These are phyloP conservation scores for Caradrina kadenii DNA, from an alignment of 2,888 invertebrate genomes.

Conservation along the genomic window DNA sequence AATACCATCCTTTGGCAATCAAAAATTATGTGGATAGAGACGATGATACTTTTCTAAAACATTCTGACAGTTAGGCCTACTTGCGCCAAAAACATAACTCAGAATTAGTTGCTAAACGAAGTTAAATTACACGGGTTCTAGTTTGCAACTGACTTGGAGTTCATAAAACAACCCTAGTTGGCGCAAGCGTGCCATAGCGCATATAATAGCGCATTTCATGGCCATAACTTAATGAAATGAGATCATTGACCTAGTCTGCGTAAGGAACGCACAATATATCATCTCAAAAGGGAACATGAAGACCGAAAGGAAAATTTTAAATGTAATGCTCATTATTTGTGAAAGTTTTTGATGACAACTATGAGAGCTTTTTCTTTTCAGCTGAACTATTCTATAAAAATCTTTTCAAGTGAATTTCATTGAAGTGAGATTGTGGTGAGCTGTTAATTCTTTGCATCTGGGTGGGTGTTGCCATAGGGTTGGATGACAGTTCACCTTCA, in stretches of 20 bases:
- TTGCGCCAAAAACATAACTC: no score
- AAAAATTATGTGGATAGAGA: background rate
- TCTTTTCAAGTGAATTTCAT: no score
- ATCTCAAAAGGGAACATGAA: constrained; percentile 39
- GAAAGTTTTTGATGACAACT: background rate
- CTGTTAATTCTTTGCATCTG: no score
- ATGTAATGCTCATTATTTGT: constrained; percentile 23
- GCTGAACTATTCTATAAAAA: no score
- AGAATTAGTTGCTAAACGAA: background rate
- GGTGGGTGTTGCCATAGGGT: no score
- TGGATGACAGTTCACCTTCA: no score
- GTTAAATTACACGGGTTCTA: background rate
- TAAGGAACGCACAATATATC: constrained; percentile 42
- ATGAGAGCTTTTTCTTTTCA: no score
- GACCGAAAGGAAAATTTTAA: constrained; percentile 22
- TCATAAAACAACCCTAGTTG: background rate
- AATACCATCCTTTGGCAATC: background rate
- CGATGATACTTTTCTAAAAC: no score
- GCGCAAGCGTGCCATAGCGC: background rate
- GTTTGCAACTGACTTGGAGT: background rate
- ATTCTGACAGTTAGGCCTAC: no score
- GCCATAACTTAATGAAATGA: constrained; percentile 43
- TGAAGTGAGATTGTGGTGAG: no score
- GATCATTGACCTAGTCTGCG: constrained; percentile 57
- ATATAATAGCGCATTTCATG: constrained; percentile 32